Percentiles rank a stretch among this genome's conserved stretches.
phyloP scores from a whole-genome alignment of 1,140 invertebrate genomes.

The Schlechtendalia chinensis region DNA sequence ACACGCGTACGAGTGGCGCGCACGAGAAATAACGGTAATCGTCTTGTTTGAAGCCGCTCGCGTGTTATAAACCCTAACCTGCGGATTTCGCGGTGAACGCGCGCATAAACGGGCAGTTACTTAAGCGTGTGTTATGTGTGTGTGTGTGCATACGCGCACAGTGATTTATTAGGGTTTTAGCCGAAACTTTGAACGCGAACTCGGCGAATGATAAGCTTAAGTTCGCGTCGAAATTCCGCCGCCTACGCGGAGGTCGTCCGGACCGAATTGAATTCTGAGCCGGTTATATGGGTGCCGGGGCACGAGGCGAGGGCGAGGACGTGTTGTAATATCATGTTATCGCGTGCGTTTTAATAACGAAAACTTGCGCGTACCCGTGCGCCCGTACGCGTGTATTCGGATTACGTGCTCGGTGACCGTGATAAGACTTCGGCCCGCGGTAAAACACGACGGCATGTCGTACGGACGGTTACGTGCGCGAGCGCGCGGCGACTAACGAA shows the following conservation, averaged over 20 bases:
- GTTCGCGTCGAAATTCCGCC: not conserved
- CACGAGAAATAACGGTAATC: too few relatives aligned
- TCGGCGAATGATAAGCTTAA: not conserved
- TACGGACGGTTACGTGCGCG: too few relatives aligned
- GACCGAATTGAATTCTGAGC: slow-evolving; percentile 18
- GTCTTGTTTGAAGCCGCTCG: too few relatives aligned
- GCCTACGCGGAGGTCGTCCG: not conserved
- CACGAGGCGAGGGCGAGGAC: not conserved
- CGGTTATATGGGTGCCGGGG: not conserved
- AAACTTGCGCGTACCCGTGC: not conserved
- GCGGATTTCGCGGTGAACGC: too few relatives aligned
- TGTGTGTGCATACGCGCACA: too few relatives aligned
- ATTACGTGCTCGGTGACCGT: not conserved
- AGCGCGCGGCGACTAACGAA: too few relatives aligned
- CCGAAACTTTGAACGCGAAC: slow-evolving; percentile 5
- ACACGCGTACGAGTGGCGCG: too few relatives aligned
- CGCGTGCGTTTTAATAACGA: not conserved
- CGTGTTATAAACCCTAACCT: too few relatives aligned
- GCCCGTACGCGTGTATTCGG: not conserved
- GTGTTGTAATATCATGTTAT: not conserved
- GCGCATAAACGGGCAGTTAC: not conserved
- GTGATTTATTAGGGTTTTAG: slow-evolving; percentile 15
- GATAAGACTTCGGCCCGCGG: too few relatives aligned
- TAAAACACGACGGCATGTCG: too few relatives aligned
- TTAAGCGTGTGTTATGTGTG: not conserved